phyloP scores from a whole-genome alignment of 2,888 invertebrate genomes.

The Macrophya alboannulata region DNA sequence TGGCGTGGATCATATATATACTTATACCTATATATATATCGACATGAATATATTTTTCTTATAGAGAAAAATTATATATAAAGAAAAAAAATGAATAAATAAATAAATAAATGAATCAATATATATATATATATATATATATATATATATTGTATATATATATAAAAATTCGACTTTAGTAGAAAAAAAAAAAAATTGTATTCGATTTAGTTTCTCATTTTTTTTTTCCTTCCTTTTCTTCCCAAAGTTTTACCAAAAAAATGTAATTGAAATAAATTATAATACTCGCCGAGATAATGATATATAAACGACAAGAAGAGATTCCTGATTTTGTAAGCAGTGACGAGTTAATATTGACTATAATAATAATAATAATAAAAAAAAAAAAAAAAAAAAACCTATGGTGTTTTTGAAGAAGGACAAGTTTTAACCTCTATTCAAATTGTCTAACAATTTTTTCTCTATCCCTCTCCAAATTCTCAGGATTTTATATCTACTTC shows the following conservation, averaged over 20 bases:
- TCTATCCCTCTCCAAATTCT: not conserved
- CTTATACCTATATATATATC: not conserved
- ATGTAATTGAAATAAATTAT: not conserved
- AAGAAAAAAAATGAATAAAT: too few species aligned
- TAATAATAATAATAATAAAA: conserved; percentile 58
- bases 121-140: too few species aligned
- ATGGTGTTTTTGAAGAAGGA: conserved; percentile 58
- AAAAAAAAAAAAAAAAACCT: conserved; percentile 67
- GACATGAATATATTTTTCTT: not conserved
- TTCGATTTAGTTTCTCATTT: not conserved
- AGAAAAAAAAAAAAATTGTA: not conserved
- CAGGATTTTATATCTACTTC: not conserved
- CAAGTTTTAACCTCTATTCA: conserved; percentile 38
- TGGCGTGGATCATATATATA: not conserved
- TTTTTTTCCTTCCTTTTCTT: not conserved
- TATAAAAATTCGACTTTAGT: not conserved
- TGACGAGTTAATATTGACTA: conserved; percentile 66
- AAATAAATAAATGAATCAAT: too few species aligned
- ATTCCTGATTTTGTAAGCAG: conserved; percentile 75
- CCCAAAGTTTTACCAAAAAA: not conserved
- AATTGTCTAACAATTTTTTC: not conserved
- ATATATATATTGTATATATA: too few species aligned
- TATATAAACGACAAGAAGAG: conserved; percentile 63
- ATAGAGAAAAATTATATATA: not conserved
- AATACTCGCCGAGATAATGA: conserved; percentile 56